Conservation (phyloP, 1,140 invertebrate genomes). For the Hylaeus anthracinus region DNA sequence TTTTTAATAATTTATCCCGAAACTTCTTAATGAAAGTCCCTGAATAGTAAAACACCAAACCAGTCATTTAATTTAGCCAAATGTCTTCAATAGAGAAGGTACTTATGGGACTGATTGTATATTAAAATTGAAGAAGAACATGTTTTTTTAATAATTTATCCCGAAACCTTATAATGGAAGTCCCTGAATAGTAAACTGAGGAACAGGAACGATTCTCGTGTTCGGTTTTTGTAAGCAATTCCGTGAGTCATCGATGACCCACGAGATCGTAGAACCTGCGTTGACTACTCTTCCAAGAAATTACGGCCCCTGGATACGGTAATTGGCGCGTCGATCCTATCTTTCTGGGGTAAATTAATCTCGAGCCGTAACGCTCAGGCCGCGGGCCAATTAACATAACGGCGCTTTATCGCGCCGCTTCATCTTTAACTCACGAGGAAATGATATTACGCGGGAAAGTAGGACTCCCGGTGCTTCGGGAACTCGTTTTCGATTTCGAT, state of each 20-base stretch:
- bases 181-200: too few relatives aligned
- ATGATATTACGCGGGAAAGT: constrained; percentile 24
- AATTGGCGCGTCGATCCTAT: constrained; percentile 51
- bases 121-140: too few relatives aligned
- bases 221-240: not conserved
- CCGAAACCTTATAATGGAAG: too few relatives aligned
- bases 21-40: too few relatives aligned
- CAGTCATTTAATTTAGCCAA: too few relatives aligned
- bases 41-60: too few relatives aligned
- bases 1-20: too few relatives aligned
- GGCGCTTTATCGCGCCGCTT: constrained; percentile 48
- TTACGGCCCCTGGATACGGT: constrained; percentile 38
- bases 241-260: not conserved
- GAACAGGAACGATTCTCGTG: too few relatives aligned
- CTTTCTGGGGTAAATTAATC: constrained; percentile 64
- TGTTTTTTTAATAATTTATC: too few relatives aligned
- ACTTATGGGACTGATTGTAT: too few relatives aligned
- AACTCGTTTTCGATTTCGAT: constrained; percentile 53
- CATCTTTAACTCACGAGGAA: constrained; percentile 45
- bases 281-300: constrained; percentile 4
- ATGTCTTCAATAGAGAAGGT: too few relatives aligned
- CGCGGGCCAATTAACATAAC: constrained; percentile 59
- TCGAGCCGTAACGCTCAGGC: constrained; percentile 35
- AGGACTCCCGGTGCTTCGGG: constrained; percentile 5
- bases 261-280: not conserved